A percentile compares a stretch with the other conserved stretches of the same genome.
Conservation (phyloP, 1,140 invertebrate species). For the Macrotrachela quadricornifera region DNA sequence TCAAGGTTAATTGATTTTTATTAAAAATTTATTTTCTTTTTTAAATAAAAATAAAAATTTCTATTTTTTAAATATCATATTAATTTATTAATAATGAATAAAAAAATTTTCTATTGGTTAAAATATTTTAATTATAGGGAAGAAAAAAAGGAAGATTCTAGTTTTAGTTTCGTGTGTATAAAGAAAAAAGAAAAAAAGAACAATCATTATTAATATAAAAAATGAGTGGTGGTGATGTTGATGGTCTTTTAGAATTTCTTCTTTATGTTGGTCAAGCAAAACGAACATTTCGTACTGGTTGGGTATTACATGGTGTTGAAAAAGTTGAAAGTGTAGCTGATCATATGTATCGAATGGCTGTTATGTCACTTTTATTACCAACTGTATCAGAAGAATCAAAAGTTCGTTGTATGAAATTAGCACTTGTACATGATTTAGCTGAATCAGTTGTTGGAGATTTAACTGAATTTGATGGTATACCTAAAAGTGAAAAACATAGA, state of each 20-base stretch:
- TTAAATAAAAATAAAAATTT: too few relatives aligned
- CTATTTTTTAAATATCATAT: too few relatives aligned
- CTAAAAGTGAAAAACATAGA: slow-evolving; percentile 57
- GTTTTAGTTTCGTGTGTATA: too few relatives aligned
- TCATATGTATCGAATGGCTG: slow-evolving; percentile 91
- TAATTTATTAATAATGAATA: too few relatives aligned
- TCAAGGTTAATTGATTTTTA: too few relatives aligned
- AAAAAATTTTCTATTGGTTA: too few relatives aligned
- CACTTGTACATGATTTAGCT: slow-evolving; percentile 79
- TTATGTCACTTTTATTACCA: slow-evolving; percentile 62
- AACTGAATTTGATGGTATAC: slow-evolving; percentile 64
- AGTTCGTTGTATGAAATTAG: slow-evolving; percentile 47
- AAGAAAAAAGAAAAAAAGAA: too few relatives aligned
- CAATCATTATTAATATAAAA: too few relatives aligned
- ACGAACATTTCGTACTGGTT: slow-evolving; percentile 64
- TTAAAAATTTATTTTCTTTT: too few relatives aligned
- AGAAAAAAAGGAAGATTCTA: too few relatives aligned
- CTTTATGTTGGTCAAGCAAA: slow-evolving; percentile 8
- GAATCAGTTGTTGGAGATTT: slow-evolving; percentile 89
- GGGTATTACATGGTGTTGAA: slow-evolving; percentile 52
- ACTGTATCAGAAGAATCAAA: slow-evolving; percentile 22
- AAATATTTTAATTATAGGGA: too few relatives aligned
- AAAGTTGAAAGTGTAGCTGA: slow-evolving; percentile 60
- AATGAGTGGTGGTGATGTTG: too few relatives aligned
- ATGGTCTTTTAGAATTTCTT: slow-evolving; percentile 4